Evolutionary conservation across 2,113 vertebrate genomes (phyloP).

Genomic region (Carollia perspicillata): DNA sequence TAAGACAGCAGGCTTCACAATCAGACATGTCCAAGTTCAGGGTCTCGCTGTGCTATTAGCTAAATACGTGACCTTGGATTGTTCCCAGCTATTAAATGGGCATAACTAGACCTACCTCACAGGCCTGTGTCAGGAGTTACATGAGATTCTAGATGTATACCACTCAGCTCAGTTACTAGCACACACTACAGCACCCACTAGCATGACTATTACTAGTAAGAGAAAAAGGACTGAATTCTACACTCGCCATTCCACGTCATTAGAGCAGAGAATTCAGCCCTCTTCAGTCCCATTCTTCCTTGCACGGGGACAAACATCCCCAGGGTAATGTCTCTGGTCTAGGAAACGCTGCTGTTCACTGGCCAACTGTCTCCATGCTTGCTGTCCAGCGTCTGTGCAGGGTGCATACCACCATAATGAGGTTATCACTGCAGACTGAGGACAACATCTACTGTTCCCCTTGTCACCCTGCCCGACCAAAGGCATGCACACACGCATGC

Average conservation of each 20-base stretch:
- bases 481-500: background rate
- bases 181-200: background rate
- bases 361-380: background rate
- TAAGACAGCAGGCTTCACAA: background rate
- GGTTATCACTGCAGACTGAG: background rate
- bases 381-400: background rate
- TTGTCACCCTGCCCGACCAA: background rate
- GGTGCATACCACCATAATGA: fast-evolving
- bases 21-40: background rate
- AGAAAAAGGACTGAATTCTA: background rate
- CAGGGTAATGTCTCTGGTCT: background rate
- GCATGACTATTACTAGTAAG: background rate
- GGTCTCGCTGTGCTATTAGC: background rate
- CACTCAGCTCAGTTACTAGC: background rate
- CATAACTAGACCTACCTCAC: background rate
- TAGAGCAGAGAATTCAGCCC: background rate
- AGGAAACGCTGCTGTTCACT: background rate
- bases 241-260: background rate
- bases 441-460: background rate
- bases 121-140: background rate
- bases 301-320: background rate
- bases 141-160: background rate
- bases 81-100: background rate
- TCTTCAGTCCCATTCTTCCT: background rate
- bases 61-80: background rate